These are phyloP conservation scores for Phoxinus phoxinus DNA, from an alignment of 2,113 vertebrate species.

Conservation along the genomic window DNA sequence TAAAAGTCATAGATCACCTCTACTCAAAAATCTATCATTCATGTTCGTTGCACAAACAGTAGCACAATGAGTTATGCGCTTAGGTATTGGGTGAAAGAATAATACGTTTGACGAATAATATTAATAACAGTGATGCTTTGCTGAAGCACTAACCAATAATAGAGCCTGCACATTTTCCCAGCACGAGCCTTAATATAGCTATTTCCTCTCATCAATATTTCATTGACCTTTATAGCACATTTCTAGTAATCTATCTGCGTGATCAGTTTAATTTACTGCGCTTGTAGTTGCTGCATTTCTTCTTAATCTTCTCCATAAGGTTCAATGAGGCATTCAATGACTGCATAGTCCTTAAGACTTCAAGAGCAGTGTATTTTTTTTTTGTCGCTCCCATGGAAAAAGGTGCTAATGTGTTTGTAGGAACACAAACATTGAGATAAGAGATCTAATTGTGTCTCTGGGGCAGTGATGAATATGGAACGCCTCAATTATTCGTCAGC, in stretches of 20 bases:
- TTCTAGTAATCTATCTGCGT: slow-evolving; percentile 12
- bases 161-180: neutral
- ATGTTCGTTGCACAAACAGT: neutral
- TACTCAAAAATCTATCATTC: neutral
- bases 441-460: slow-evolving; percentile 46
- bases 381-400: neutral
- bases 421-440: slow-evolving; percentile 43
- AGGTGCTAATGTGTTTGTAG: slow-evolving; percentile 33
- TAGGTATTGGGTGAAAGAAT: neutral
- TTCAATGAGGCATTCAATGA: slow-evolving; percentile 4
- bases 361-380: neutral
- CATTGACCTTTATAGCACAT: slow-evolving; percentile 3
- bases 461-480: slow-evolving; percentile 44
- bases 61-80: neutral
- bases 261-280: neutral
- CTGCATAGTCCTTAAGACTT: neutral
- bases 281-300: neutral
- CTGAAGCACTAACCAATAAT: neutral
- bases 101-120: neutral
- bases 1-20: neutral
- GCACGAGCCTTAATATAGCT: neutral
- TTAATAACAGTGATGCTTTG: slow-evolving; percentile 1
- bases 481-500: slow-evolving; percentile 42
- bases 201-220: slow-evolving; percentile 9
- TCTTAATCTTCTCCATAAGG: slow-evolving; percentile 9